Conservation (phyloP, 1,140 invertebrate genomes). For the Caenorhabditis tropicalis region DNA sequence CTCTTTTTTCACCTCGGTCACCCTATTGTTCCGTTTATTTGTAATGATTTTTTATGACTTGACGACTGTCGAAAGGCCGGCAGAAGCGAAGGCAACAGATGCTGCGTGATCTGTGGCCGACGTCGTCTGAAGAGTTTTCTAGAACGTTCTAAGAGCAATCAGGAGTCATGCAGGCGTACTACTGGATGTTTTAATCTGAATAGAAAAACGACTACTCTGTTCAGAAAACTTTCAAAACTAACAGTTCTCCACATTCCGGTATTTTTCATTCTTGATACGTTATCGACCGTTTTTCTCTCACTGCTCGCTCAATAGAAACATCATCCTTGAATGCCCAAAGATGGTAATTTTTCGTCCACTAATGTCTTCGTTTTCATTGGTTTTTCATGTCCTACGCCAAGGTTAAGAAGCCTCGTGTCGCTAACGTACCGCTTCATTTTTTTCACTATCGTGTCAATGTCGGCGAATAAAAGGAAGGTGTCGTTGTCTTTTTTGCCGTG, state of each 20-base stretch:
- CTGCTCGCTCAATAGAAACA: background rate
- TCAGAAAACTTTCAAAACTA: background rate
- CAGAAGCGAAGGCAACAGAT: constrained; percentile 11
- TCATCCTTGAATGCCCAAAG: background rate
- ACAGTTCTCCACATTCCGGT: background rate
- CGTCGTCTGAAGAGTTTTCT: too few relatives aligned
- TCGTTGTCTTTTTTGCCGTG: background rate
- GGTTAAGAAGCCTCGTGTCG: constrained; percentile 16
- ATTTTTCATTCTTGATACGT: background rate
- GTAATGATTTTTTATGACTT: constrained; percentile 34
- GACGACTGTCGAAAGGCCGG: background rate
- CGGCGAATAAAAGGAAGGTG: background rate
- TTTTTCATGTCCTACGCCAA: constrained; percentile 6
- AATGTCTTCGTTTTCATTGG: background rate
- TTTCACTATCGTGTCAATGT: constrained; percentile 21
- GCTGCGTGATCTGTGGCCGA: background rate
- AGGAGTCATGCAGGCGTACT: background rate
- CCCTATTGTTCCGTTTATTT: constrained; percentile 35
- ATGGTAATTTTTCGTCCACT: constrained; percentile 11
- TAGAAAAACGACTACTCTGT: background rate
- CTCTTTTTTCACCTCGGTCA: constrained; percentile 9
- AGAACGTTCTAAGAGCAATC: too few relatives aligned
- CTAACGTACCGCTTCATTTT: constrained; percentile 36
- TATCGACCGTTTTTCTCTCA: background rate
- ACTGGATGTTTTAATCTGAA: background rate